A percentile compares a stretch with the other conserved stretches of the same genome.
Conservation (phyloP, 2,797 vertebrate genomes). For the Arvicola amphibius region DNA sequence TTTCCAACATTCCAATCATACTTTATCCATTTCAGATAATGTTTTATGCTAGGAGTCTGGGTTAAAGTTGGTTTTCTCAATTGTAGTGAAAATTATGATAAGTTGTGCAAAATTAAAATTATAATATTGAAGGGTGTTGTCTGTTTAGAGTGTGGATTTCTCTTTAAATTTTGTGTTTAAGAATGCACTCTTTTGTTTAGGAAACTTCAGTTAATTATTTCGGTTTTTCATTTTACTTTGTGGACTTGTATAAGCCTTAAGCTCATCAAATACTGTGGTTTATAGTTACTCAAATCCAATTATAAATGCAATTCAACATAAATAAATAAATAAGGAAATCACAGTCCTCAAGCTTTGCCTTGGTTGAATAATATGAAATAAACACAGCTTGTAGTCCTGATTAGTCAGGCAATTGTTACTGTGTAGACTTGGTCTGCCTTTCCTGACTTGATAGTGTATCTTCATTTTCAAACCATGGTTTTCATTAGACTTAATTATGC, state of each 20-base stretch:
- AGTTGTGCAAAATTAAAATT: background rate
- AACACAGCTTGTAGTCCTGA: background rate
- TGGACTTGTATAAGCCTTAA: background rate
- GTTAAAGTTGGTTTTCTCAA: background rate
- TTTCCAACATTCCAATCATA: background rate
- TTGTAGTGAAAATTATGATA: background rate
- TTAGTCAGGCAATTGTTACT: background rate
- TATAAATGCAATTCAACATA: constrained; percentile 16
- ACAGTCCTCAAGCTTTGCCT: background rate
- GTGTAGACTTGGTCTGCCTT: background rate
- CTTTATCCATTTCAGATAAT: background rate
- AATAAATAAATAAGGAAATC: background rate
- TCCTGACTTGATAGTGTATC: background rate
- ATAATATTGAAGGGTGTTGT: background rate
- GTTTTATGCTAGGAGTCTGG: background rate
- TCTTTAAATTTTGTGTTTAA: background rate
- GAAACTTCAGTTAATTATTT: background rate
- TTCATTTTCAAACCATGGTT: constrained; percentile 19
- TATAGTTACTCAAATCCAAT: background rate
- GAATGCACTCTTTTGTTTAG: background rate
- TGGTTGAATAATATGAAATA: background rate
- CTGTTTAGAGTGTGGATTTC: background rate
- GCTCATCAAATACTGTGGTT: background rate
- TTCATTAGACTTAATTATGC: constrained; percentile 57
- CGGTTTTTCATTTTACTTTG: background rate